Conservation (phyloP, 2,113 vertebrate species). For the Panthera tigris region DNA sequence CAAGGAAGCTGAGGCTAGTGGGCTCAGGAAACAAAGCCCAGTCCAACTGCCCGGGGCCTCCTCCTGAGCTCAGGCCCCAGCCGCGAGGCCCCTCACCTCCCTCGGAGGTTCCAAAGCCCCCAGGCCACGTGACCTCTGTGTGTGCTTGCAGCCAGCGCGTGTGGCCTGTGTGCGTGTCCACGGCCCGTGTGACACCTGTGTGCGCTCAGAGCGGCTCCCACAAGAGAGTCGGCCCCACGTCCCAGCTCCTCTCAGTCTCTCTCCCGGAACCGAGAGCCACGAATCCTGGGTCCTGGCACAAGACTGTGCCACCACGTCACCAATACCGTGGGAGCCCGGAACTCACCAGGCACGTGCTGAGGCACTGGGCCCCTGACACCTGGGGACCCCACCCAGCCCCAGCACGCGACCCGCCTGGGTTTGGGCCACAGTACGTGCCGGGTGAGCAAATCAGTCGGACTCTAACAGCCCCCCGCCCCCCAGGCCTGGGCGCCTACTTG, state of each 20-base stretch:
- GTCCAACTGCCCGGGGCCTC: neutral
- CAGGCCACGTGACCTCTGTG: neutral
- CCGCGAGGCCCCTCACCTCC: neutral
- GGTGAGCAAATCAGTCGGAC: no score
- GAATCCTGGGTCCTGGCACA: neutral
- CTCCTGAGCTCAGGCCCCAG: neutral
- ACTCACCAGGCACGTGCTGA: neutral
- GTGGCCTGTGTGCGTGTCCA: neutral
- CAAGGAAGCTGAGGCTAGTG: neutral
- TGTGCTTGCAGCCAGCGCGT: neutral
- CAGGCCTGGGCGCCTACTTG: conserved; percentile 84
- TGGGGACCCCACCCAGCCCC: neutral
- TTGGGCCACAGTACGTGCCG: neutral
- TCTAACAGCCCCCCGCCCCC: neutral
- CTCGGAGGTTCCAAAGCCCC: neutral
- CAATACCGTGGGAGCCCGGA: neutral
- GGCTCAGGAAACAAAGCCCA: neutral
- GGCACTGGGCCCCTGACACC: no score
- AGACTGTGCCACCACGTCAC: neutral
- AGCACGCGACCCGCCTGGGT: no score
- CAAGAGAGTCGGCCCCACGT: neutral
- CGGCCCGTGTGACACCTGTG: neutral
- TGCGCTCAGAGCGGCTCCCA: neutral
- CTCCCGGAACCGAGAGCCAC: neutral
- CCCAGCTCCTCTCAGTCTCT: neutral